Base-by-base conservation (phyloP, 2,888 invertebrate genomes). In the Hyles lineata region DNA sequence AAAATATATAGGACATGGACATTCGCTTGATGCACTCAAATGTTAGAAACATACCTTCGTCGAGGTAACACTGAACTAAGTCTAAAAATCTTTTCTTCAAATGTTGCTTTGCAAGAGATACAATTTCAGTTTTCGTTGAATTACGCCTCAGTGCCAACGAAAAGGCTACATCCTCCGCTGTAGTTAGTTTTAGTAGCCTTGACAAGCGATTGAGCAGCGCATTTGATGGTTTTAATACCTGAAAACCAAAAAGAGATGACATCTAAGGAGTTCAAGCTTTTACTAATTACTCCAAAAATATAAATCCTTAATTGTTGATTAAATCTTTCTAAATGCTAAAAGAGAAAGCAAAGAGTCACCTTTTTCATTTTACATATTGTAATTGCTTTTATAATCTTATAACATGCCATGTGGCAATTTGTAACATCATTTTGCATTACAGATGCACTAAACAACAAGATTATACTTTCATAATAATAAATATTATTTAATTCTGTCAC, bases 141-240 rank as follows among this genome's bases (percentile, higher is more conserved):
- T 98, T 96, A 78, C 97, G 89, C 80, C 97, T 96, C 79, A 99
- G 94, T 76, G 98, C 97, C 85, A 99, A 95, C 74, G 98, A 98
- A 92, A 99, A 97, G 71, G 98, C 97, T 85, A 98, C 97, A 95
- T 99, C 99, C 93, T 98, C 98, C 69, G 98, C 97, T 82, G 97
- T 96, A 76, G 97, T 97, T 85, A 99, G 96, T 89, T 97, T 97
- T 85, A 98, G 96, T 85, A 97, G 96, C 95, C 98, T 97, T 91
- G 97, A 97, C 83, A 99, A 95, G 88, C 98, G 97, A 86, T 96
- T 95, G 89, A 99, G 96, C 89, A 98, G 96, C 89, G 97, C 97
- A 82, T 96, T 95, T 82, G 97, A 96, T 81, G 98, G 96, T 92
- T 97, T 97, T 83, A 98, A 94, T 84, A 96, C 96, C 98, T 98